These are phyloP conservation scores for Pantala flavescens DNA, from an alignment of 1,140 invertebrate species.

Conservation along the genomic window DNA sequence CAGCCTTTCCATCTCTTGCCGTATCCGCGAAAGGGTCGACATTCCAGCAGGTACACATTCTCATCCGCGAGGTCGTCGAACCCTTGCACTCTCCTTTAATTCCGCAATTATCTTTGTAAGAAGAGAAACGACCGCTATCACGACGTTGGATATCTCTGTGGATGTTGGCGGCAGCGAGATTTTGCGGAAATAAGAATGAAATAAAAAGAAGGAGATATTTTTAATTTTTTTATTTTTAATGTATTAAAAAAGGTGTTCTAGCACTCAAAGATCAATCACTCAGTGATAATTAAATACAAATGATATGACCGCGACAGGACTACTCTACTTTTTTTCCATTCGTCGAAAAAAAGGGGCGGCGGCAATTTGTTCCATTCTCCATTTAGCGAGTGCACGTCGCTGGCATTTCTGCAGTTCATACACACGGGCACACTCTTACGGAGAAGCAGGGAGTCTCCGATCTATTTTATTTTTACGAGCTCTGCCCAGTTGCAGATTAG, in stretches of 20 bases:
- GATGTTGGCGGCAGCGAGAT: too few relatives aligned
- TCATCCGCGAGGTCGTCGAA: neutral
- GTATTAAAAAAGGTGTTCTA: constrained; percentile 5
- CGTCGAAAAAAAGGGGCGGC: constrained; percentile 4
- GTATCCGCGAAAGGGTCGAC: constrained; percentile 2
- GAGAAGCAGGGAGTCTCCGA: neutral
- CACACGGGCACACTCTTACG: neutral
- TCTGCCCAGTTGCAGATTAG: neutral
- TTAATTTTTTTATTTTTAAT: neutral
- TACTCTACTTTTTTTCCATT: constrained; percentile 8
- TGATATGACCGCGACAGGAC: neutral
- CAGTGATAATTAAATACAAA: neutral
- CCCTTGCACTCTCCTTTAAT: neutral
- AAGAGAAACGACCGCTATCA: too few relatives aligned
- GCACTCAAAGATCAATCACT: constrained; percentile 3
- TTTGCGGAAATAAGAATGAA: too few relatives aligned
- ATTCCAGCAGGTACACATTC: neutral
- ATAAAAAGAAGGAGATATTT: neutral
- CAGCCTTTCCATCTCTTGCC: too few relatives aligned
- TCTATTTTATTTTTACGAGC: neutral
- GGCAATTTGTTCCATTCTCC: neutral
- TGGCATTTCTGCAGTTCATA: neutral
- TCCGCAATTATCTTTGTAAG: neutral
- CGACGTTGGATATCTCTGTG: too few relatives aligned
- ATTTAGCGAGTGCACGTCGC: neutral